Percentiles rank a stretch among this genome's conserved stretches.
Evolutionary conservation across 2,888 invertebrate genomes (phyloP).

Genomic region (Philonicus albiceps): DNA sequence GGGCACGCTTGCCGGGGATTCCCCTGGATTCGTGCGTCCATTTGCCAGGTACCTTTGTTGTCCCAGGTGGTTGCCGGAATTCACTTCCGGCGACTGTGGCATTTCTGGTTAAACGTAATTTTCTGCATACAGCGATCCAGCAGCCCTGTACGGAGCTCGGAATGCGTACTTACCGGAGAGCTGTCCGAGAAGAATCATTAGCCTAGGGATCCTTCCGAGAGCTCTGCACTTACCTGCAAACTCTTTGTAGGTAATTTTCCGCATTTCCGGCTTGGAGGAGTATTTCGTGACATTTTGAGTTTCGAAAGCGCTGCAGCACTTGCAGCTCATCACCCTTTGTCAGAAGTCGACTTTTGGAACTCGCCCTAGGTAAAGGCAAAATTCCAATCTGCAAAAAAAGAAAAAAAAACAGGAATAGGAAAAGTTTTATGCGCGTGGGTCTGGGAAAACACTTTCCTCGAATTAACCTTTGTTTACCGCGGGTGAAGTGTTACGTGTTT

Average conservation of each 20-base stretch:
- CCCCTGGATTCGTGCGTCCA: background rate
- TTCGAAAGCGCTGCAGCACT: background rate
- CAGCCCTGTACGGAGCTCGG: background rate
- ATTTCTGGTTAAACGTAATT: slow-evolving; percentile 3
- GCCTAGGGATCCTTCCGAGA: background rate
- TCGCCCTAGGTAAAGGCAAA: background rate
- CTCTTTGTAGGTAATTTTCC: background rate
- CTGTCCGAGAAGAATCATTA: background rate
- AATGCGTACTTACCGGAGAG: background rate
- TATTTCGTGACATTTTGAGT: background rate
- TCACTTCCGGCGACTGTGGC: background rate
- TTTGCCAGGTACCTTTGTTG: background rate
- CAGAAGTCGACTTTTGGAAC: background rate
- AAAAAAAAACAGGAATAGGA: background rate
- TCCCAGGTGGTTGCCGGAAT: background rate
- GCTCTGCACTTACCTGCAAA: background rate
- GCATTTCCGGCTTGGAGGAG: background rate
- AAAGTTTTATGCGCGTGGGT: background rate
- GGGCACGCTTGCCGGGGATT: background rate
- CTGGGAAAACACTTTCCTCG: background rate
- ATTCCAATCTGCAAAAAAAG: background rate
- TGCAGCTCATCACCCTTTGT: background rate
- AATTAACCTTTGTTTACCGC: background rate
- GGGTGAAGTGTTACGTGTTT: background rate
- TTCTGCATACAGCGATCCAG: background rate